Percentiles rank a stretch among this genome's conserved stretches.
phyloP scores from a whole-genome alignment of 1,140 invertebrate genomes.

The Papilio polytes region DNA sequence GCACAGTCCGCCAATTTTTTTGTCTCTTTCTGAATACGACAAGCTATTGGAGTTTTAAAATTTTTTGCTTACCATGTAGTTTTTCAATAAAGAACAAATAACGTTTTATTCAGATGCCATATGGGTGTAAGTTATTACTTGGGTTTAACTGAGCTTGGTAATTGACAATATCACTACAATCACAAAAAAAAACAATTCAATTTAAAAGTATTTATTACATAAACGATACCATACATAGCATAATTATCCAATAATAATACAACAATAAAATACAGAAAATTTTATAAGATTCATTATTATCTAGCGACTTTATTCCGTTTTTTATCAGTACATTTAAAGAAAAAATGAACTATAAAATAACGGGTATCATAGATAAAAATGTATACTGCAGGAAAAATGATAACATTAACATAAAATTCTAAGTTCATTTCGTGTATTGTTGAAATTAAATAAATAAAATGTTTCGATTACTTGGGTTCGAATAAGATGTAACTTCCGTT shows the following conservation, averaged over 20 bases:
- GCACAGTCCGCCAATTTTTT: too few species aligned
- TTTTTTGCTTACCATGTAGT: too few species aligned
- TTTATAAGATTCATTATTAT: slow-evolving; percentile 18
- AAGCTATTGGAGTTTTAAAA: too few species aligned
- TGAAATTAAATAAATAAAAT: slow-evolving; percentile 4
- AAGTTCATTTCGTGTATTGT: not conserved
- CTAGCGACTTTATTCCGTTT: slow-evolving; percentile 3
- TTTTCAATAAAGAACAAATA: too few species aligned
- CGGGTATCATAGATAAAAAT: not conserved
- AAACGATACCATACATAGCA: slow-evolving; percentile 26
- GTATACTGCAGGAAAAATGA: not conserved
- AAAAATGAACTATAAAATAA: not conserved
- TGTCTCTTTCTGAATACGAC: too few species aligned
- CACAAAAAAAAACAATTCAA: not conserved
- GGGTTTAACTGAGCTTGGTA: too few species aligned
- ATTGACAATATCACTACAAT: not conserved
- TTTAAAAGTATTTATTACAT: slow-evolving; percentile 20
- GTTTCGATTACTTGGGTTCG: not conserved
- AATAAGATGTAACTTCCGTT: not conserved
- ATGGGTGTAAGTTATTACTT: too few species aligned
- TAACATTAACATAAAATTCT: slow-evolving; percentile 19
- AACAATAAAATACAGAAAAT: slow-evolving; percentile 24
- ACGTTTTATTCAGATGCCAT: too few species aligned
- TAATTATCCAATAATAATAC: slow-evolving; percentile 15
- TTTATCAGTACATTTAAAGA: not conserved